Base-by-base conservation (phyloP, 2,113 vertebrate genomes). In the Bettongia penicillata region DNA sequence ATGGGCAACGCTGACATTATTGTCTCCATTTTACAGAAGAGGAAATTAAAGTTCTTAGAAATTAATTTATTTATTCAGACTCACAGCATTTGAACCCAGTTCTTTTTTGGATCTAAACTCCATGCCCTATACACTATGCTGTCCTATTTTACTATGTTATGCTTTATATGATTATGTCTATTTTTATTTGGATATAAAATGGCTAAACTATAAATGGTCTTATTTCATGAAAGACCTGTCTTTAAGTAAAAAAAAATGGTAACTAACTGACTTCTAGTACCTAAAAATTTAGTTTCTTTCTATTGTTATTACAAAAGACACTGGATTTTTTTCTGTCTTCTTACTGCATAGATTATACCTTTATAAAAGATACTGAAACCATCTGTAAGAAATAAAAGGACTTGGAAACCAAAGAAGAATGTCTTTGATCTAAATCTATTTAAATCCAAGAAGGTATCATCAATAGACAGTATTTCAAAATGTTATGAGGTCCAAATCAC, bases 401-500 rank as follows among this genome's bases (percentile, higher is more conserved):
- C 55, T 96, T n/a, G 84, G 55, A 91, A 28, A 93, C 12, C 25
- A 96, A 94, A 92, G 8, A 51, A 1, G 93, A 93, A 91, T 84
- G 16, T 19, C 51, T 49, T 37, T 77, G 92, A 89, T 55, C 11
- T 2, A 97, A 94, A 91, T 0, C 47, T 93, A 91, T 9, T 95
- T 68, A 93, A 95, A 92, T 91, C 47, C 31, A 48, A 93, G 89
- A 84, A 91, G n/a, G 0, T 8, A 90, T 2, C 92, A 24, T 9
- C 4, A 89, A 93, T 11, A 93, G 1, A 95, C 94, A 43, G 53
- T n/a, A 0, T 43, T 94, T 50, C 48, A 55, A 95, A 90, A 93
- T 8, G 19, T 92, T 95, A 92, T 93, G 37, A 96, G 23, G 10
- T 12, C 68, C 93, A 96, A 96, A 28, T 57, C 93, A 61, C 90